A percentile compares a stretch with the other conserved stretches of the same genome.
These are phyloP conservation scores for Bothrops jararaca DNA, from an alignment of 2,113 vertebrate species.

Conservation along the genomic window DNA sequence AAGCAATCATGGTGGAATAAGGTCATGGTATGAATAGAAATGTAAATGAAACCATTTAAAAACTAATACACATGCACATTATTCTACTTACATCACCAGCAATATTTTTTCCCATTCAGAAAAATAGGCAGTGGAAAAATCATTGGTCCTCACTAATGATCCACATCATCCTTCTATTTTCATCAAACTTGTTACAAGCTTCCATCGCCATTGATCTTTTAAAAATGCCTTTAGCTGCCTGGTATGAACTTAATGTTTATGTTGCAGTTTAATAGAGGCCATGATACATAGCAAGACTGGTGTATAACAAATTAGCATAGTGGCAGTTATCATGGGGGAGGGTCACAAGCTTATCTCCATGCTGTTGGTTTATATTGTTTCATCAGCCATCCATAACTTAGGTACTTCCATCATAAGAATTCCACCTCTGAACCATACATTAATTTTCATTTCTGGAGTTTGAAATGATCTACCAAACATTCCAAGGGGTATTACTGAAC, in stretches of 20 bases:
- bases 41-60: neutral
- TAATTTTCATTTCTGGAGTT: constrained; percentile 9
- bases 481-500: neutral
- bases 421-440: neutral
- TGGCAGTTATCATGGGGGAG: constrained; percentile 29
- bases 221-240: constrained; percentile 18
- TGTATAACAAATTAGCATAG: constrained; percentile 49
- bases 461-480: neutral
- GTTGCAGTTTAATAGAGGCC: constrained; percentile 49
- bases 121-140: constrained; percentile 15
- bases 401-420: neutral
- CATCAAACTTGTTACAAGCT: neutral
- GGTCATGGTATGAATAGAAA: constrained; percentile 5
- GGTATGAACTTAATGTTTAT: constrained; percentile 51
- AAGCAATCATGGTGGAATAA: neutral
- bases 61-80: neutral
- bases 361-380: constrained; percentile 38
- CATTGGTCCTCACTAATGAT: constrained; percentile 1
- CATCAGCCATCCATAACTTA: constrained; percentile 15
- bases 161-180: neutral
- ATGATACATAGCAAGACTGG: constrained; percentile 24
- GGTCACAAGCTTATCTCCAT: constrained; percentile 47
- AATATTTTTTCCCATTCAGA: neutral
- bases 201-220: constrained; percentile 24
- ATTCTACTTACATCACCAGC: neutral